A percentile compares a stretch with the other conserved stretches of the same genome.
Conservation (phyloP, 2,113 vertebrate species). For the Rhea pennata region DNA sequence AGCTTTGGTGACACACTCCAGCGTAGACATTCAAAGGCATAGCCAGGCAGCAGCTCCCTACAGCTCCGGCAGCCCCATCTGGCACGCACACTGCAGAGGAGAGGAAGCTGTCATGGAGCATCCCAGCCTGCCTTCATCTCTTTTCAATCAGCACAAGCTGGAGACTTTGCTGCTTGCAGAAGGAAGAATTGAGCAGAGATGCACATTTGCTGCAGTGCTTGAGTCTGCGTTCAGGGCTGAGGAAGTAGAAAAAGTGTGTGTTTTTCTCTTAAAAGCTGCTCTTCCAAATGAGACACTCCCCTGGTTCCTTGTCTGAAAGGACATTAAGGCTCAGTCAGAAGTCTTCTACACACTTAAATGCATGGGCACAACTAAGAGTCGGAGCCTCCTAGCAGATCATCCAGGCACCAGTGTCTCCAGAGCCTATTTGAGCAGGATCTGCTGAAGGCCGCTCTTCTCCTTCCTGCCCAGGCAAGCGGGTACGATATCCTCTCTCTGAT, state of each 20-base stretch:
- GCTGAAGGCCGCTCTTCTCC: background rate
- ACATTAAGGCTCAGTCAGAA: background rate
- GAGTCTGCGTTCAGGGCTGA: background rate
- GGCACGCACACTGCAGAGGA: accelerated
- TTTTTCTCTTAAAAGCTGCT: background rate
- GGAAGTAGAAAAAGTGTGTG: background rate
- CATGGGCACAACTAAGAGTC: background rate
- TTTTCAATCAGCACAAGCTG: accelerated
- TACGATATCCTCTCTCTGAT: too few relatives aligned
- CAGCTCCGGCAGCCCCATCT: accelerated
- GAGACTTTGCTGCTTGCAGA: accelerated
- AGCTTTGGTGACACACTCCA: accelerated
- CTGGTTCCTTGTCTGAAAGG: background rate
- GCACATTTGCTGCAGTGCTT: background rate
- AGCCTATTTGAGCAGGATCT: too few relatives aligned
- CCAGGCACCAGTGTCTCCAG: background rate
- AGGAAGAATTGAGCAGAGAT: accelerated
- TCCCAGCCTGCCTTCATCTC: background rate
- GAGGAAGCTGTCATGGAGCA: background rate
- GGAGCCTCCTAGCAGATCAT: background rate
- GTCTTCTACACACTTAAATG: accelerated
- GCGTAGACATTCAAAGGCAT: accelerated
- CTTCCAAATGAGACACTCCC: background rate
- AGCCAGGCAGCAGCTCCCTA: accelerated
- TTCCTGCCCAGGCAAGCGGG: background rate